Evolutionary conservation across 2,113 vertebrate species (phyloP).

Genomic region (Forbesichthys papilliferus): DNA sequence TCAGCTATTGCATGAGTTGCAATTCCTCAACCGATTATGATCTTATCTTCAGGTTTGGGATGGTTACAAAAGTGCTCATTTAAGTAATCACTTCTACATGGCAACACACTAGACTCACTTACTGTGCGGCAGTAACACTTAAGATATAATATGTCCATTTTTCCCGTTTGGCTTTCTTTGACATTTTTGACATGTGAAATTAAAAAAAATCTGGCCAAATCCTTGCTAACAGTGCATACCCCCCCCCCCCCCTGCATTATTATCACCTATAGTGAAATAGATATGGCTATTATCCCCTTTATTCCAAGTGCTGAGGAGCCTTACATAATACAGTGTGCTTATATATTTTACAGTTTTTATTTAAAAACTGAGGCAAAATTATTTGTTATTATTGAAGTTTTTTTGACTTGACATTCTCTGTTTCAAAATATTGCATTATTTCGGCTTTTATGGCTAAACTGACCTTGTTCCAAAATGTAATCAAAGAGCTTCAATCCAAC

Average conservation of each 20-base stretch:
- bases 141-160: constrained; percentile 8
- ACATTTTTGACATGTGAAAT: constrained; percentile 7
- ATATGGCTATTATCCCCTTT: constrained; percentile 59
- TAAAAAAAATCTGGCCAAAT: not conserved
- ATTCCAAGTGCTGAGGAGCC: constrained; percentile 39
- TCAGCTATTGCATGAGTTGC: constrained; percentile 20
- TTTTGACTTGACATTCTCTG: constrained; percentile 44
- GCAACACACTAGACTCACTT: not conserved
- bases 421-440: constrained; percentile 39
- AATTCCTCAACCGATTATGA: constrained; percentile 38
- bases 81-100: not conserved
- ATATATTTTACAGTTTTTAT: constrained; percentile 14
- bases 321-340: constrained; percentile 31
- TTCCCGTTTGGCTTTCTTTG: constrained; percentile 37
- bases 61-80: constrained; percentile 42
- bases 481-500: not conserved
- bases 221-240: constrained; percentile 18
- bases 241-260: constrained; percentile 3
- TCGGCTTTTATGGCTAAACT: constrained; percentile 48
- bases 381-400: no score
- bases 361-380: constrained; percentile 43
- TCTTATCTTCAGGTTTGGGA: not conserved
- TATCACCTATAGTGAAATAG: constrained; percentile 28
- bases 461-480: constrained; percentile 18
- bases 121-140: not conserved